Percentiles rank a stretch among this genome's conserved stretches.
phyloP scores from a whole-genome alignment of 2,797 vertebrate genomes.

The Liparis tanakae region DNA sequence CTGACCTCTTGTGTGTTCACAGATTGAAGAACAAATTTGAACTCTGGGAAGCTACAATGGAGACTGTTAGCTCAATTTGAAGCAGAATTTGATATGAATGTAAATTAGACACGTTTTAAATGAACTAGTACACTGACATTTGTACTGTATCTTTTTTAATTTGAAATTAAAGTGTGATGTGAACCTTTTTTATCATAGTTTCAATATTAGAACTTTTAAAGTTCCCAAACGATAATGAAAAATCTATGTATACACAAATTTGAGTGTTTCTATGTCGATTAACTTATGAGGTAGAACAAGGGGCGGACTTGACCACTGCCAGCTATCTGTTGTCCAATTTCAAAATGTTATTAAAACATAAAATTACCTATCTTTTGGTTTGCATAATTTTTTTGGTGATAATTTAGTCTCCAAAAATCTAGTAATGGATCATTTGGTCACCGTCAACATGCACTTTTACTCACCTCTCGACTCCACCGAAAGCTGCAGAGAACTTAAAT shows the following conservation, averaged over 20 bases:
- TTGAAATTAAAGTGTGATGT: neutral
- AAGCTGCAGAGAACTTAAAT: neutral
- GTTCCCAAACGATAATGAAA: neutral
- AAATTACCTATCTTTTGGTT: neutral
- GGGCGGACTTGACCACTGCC: no score
- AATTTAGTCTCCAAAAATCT: neutral
- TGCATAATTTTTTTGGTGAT: neutral
- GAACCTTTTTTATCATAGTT: neutral
- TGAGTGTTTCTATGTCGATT: neutral
- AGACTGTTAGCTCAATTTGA: neutral
- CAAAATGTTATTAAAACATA: neutral
- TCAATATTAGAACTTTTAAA: neutral
- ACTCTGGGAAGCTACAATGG: no score
- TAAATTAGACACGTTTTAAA: neutral
- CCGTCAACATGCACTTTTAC: neutral
- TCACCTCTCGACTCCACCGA: neutral
- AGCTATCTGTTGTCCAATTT: no score
- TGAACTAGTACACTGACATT: neutral
- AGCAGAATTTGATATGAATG: neutral
- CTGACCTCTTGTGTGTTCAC: conserved; percentile 3
- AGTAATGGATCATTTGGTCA: neutral
- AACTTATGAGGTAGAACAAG: neutral
- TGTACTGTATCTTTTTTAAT: neutral
- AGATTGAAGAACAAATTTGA: neutral
- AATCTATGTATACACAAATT: no score